Base-by-base conservation (phyloP, 1,140 invertebrate species). In the Drosophila mauritiana region DNA sequence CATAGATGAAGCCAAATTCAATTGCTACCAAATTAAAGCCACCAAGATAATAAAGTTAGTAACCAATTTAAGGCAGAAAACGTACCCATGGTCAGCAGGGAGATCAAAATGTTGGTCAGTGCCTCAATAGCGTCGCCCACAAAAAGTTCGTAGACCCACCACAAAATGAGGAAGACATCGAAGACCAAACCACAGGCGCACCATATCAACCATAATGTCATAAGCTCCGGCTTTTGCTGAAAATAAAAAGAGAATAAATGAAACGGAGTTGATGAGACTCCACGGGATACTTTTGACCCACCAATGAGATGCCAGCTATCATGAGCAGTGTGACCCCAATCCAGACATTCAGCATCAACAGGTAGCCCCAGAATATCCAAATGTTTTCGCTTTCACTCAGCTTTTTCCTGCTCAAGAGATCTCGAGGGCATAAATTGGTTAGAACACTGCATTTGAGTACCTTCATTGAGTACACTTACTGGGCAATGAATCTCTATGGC, bases 31-130 rank as follows among this genome's bases (percentile, higher is more conserved):
- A 22, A n/a, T 40, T 56, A 54, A 8, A 17, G 4, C 1, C 0
- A 22, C 0, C n/a, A 12, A 5, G 3, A 25, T 3, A 48, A 43
- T 2, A 15, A 31, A 4, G 2, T 27, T 36, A 54, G 5, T 2
- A 3, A 43, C 1, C 31, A 20, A 13, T 17, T 11, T 46, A 31
- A 4, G 0, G 8, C 7, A 5, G 4, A 15, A 34, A 20, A 37
- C 72, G 64, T 53, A 46, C 84, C 68, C 61, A 89, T 78, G 22
- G 84, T 89, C 15, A 89, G 31, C 22, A 84, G 15, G 8, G 84
- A 84, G 3, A 88, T 84, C 17, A 88, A 17, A 4, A 88, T 84
- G 31, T 88, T 89, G 13, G 85, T 88, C 27, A 89, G 17, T 2
- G 80, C 84, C 12, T 89, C 84, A 15, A 88, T 78, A 7, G 57